phyloP scores from a whole-genome alignment of 2,888 invertebrate species.

The Lochmaea capreae region DNA sequence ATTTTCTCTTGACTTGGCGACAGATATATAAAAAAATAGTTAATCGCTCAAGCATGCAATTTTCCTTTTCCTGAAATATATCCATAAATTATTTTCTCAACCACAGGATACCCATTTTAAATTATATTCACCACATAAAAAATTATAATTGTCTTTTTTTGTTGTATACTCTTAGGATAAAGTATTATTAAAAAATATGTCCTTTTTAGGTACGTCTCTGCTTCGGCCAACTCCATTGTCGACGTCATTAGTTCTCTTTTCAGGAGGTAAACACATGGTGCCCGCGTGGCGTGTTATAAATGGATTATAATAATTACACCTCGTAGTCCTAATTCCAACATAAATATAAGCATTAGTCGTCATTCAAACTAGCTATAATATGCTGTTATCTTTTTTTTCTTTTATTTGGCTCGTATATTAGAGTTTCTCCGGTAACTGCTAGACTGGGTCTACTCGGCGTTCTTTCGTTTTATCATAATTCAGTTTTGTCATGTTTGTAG shows the following conservation, averaged over 20 bases:
- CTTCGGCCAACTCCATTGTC: constrained; percentile 15
- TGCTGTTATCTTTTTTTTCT: constrained; percentile 25
- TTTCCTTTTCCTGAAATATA: no score
- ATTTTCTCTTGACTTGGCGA: no score
- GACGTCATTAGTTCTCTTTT: constrained; percentile 31
- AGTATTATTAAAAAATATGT: not conserved
- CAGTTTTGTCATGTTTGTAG: not conserved
- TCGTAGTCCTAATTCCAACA: constrained; percentile 40
- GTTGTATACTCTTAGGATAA: not conserved
- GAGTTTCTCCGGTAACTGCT: constrained; percentile 8
- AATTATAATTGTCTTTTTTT: no score
- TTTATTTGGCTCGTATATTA: constrained; percentile 24
- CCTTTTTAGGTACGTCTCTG: constrained; percentile 8
- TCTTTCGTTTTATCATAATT: not conserved
- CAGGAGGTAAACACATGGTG: constrained; percentile 49
- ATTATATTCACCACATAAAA: no score
- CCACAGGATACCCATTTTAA: no score
- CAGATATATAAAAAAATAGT: no score
- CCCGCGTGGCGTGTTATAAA: constrained; percentile 46
- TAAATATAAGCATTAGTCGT: constrained; percentile 45
- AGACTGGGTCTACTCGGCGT: not conserved
- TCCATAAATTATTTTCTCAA: no score
- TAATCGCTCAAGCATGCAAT: no score
- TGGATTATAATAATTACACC: constrained; percentile 49
- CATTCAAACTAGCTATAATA: constrained; percentile 34